Conservation (phyloP, 2,113 vertebrate species). For the Neotoma lepida region DNA sequence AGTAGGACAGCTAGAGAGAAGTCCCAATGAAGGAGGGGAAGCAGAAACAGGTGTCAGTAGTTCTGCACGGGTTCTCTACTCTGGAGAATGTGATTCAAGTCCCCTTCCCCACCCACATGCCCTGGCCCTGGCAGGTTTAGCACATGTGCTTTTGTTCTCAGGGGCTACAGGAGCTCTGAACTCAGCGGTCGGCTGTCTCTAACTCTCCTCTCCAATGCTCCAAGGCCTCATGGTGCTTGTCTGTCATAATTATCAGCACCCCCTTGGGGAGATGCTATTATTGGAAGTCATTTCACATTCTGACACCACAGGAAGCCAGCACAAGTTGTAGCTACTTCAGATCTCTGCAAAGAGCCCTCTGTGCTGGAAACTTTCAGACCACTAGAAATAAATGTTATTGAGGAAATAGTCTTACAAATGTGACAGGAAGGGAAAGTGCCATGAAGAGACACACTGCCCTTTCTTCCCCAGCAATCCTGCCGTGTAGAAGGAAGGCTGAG, state of each 20-base stretch:
- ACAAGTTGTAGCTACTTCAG: slow-evolving; percentile 49
- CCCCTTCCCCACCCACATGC: slow-evolving; percentile 23
- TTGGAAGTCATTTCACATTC: slow-evolving; percentile 68
- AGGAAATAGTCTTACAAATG: not conserved
- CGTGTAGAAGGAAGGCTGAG: not conserved
- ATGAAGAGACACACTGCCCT: not conserved
- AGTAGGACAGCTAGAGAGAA: not conserved
- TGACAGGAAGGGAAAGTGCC: not conserved
- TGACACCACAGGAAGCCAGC: slow-evolving; percentile 44
- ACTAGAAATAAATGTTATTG: slow-evolving; percentile 48
- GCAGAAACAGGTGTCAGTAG: not conserved
- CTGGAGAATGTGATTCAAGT: not conserved
- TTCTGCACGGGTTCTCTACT: not conserved
- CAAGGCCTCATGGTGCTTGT: not conserved
- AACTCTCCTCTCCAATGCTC: slow-evolving; percentile 20
- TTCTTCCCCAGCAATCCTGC: not conserved
- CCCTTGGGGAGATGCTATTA: slow-evolving; percentile 61
- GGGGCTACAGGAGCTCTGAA: not conserved
- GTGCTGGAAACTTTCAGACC: slow-evolving; percentile 5
- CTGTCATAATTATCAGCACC: slow-evolving; percentile 54
- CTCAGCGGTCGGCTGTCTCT: not conserved
- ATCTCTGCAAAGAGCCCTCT: slow-evolving; percentile 43
- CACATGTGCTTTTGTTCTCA: not conserved
- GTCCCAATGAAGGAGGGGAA: not conserved
- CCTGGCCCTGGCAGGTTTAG: not conserved